Conservation (phyloP, 2,797 vertebrate genomes). For the Synanceia verrucosa region DNA sequence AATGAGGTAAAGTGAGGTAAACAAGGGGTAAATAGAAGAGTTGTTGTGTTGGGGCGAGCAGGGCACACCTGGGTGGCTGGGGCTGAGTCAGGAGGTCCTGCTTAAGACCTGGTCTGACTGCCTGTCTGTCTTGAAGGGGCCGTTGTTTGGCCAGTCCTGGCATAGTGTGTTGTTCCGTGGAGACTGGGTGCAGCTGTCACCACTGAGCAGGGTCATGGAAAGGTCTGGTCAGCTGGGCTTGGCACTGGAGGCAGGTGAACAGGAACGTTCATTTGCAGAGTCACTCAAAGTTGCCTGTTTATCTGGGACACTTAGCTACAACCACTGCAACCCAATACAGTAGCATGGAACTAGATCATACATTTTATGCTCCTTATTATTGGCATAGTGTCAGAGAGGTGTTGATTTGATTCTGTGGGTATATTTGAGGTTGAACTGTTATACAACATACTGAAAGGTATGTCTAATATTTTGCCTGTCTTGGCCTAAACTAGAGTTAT, state of each 20-base stretch:
- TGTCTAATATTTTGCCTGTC: neutral
- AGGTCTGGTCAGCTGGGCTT: slow-evolving; percentile 65
- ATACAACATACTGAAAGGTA: neutral
- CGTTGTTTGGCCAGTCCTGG: slow-evolving; percentile 53
- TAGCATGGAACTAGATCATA: neutral
- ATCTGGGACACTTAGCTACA: neutral
- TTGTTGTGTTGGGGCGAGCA: slow-evolving; percentile 38
- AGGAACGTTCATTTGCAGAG: slow-evolving; percentile 19
- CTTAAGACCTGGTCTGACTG: slow-evolving; percentile 41
- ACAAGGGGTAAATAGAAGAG: slow-evolving; percentile 59
- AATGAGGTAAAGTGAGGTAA: slow-evolving; percentile 66
- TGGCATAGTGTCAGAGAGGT: neutral
- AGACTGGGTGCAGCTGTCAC: slow-evolving; percentile 60
- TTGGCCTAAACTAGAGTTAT: no score
- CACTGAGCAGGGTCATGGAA: slow-evolving; percentile 67
- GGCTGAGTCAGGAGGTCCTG: slow-evolving; percentile 61
- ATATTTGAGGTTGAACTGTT: neutral
- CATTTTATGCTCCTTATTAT: neutral
- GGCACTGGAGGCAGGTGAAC: slow-evolving; percentile 38
- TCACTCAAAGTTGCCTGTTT: slow-evolving; percentile 10
- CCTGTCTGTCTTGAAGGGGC: slow-evolving; percentile 58
- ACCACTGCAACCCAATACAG: neutral
- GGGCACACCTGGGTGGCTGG: slow-evolving; percentile 64
- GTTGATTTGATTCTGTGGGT: neutral
- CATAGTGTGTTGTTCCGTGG: slow-evolving; percentile 48